phyloP scores from a whole-genome alignment of 1,140 invertebrate species.

The Drosophila willistoni region DNA sequence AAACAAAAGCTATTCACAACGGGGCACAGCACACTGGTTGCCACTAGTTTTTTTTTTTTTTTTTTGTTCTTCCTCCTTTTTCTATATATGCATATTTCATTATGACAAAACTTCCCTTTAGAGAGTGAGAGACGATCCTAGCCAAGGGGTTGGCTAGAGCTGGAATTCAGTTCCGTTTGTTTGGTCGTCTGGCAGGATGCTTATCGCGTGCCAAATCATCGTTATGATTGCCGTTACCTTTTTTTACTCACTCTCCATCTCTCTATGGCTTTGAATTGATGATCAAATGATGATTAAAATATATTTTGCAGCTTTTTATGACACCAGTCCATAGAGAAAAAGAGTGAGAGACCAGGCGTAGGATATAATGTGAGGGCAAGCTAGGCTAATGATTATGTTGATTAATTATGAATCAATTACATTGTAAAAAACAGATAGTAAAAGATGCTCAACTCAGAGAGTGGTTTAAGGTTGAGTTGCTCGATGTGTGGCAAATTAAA shows the following conservation, averaged over 20 bases:
- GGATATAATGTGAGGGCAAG: neutral
- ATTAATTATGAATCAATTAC: constrained; percentile 82
- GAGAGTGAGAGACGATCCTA: constrained; percentile 13
- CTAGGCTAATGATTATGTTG: constrained; percentile 67
- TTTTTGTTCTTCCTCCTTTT: constrained; percentile 22
- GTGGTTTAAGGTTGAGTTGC: constrained; percentile 30
- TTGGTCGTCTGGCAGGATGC: constrained; percentile 43
- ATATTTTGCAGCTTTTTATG: constrained; percentile 60
- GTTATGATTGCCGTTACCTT: constrained; percentile 70
- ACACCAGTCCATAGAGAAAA: neutral
- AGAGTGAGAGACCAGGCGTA: too few relatives aligned
- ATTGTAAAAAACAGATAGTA: constrained; percentile 59
- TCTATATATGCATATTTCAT: constrained; percentile 71
- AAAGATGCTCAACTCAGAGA: neutral
- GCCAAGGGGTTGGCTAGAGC: neutral
- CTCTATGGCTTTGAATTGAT: constrained; percentile 60
- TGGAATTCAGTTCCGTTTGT: constrained; percentile 21
- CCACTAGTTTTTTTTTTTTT: constrained; percentile 15
- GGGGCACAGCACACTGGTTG: constrained; percentile 33
- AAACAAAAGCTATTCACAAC: constrained; percentile 43
- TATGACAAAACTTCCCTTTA: constrained; percentile 54
- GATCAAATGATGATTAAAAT: constrained; percentile 81
- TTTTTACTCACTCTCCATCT: constrained; percentile 18
- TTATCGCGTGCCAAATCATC: constrained; percentile 82
- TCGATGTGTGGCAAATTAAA: constrained; percentile 45